A percentile compares a stretch with the other conserved stretches of the same genome.
Evolutionary conservation across 2,113 vertebrate species (phyloP).

Genomic region (Microcebus murinus): DNA sequence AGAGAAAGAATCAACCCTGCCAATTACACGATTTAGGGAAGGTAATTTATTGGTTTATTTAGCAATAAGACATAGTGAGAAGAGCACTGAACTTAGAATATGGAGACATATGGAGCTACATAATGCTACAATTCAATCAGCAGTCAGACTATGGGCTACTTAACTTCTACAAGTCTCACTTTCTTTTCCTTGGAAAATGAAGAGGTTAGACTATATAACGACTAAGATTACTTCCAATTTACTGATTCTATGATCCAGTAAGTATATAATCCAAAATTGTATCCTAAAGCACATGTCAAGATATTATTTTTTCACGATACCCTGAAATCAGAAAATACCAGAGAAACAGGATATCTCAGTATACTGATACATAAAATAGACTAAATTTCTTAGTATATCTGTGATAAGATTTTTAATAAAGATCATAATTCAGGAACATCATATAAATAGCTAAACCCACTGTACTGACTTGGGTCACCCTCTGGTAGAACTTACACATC

Average conservation of each 20-base stretch:
- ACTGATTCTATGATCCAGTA: slow-evolving; percentile 13
- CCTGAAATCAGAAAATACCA: neutral
- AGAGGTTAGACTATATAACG: neutral
- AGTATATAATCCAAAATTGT: neutral
- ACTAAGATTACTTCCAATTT: slow-evolving; percentile 18
- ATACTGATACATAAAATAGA: neutral
- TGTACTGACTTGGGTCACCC: neutral
- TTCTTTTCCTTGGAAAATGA: neutral
- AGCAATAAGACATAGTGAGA: neutral
- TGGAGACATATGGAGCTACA: neutral
- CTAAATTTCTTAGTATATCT: slow-evolving; percentile 22
- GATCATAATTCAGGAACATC: slow-evolving; percentile 1
- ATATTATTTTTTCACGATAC: neutral
- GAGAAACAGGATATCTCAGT: neutral
- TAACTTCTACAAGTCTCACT: neutral
- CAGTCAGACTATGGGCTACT: neutral
- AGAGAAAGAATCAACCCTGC: neutral
- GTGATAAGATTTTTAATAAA: slow-evolving; percentile 32
- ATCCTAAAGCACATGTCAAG: neutral
- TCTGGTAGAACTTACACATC: neutral
- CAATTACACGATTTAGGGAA: neutral
- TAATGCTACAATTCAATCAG: neutral
- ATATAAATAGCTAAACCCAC: neutral
- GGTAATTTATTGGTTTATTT: slow-evolving; percentile 16
- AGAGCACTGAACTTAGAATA: neutral